A percentile compares a stretch with the other conserved stretches of the same genome.
These are phyloP conservation scores for Rhizoglyphus robini DNA, from an alignment of 1,140 invertebrate species.

Conservation along the genomic window DNA sequence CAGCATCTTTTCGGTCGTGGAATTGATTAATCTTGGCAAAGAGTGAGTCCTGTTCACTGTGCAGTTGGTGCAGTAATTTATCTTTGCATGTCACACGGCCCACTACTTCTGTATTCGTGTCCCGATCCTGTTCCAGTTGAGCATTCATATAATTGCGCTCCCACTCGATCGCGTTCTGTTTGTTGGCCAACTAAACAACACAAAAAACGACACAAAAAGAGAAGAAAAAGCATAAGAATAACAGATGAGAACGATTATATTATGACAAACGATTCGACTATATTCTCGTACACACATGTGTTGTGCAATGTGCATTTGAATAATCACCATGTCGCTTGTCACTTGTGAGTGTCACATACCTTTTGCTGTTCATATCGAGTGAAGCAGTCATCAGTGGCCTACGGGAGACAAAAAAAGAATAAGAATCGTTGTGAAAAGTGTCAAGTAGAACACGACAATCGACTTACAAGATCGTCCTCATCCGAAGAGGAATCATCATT, in stretches of 20 bases:
- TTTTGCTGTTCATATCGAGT: neutral
- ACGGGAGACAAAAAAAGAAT: neutral
- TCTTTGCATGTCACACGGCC: neutral
- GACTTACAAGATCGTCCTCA: neutral
- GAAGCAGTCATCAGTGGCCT: neutral
- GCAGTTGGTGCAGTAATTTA: neutral
- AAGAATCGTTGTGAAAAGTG: too few relatives aligned
- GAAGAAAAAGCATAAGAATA: too few relatives aligned
- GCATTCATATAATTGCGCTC: neutral
- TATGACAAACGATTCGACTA: too few relatives aligned
- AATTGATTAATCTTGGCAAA: neutral
- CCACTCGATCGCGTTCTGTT: neutral
- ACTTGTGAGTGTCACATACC: too few relatives aligned
- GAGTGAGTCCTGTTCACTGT: neutral
- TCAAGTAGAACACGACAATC: too few relatives aligned
- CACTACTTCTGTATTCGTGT: neutral
- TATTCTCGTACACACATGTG: too few relatives aligned
- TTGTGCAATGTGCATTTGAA: too few relatives aligned
- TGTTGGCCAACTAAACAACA: neutral
- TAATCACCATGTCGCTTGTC: too few relatives aligned
- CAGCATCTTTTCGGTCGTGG: neutral
- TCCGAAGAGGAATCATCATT: neutral
- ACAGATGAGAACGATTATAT: too few relatives aligned
- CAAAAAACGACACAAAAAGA: neutral
- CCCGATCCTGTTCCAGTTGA: neutral